Evolutionary conservation across 2,797 vertebrate species (phyloP), one percentile per base, ranked within the genome.

Genomic region (Pseudochaenichthys georgianus): DNA sequence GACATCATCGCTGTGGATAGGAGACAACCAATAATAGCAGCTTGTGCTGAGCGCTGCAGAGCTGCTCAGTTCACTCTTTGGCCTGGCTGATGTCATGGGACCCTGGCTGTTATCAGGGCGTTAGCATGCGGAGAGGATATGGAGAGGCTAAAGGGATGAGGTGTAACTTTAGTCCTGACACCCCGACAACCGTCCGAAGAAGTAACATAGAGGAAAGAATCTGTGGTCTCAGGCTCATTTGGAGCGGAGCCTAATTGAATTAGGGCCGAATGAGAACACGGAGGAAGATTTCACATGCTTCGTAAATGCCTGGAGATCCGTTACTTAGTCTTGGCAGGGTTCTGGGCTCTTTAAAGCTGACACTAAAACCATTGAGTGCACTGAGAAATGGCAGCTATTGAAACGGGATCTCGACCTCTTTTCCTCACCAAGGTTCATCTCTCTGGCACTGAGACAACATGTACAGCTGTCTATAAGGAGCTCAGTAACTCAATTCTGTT

Each of bases 221-320:
- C 17, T 51, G 62, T 13, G 4, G 71, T 88, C 81, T 70, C 61
- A 76, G 80, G 60, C 87, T 80, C 64, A 50, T 85, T 88, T 92
- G 89, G 91, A 91, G 92, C 84, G 78, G 48, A 84, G 86, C 86
- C 87, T 95, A 94, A 95, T 95, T 95, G 78, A 95, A 95, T 95
- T 95, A 95, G 87, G 63, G 80, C 73, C 62, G 90, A 90, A 92
- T 91, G 88, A 91, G 87, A 90, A 85, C 89, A 89, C 85, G 54
- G 77, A 88, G 81, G 86, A 88, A 87, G 80, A 90, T 91, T 94
- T 92, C 89, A 92, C 88, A 93, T 91, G 89, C 90, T 90, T 86
- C 28, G 55, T 77, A 86, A 93, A 93, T 89, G 85, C 84, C 78
- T 82, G 84, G 80, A 92, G 90, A 94, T 92, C 90, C 70, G 64